phyloP scores from a whole-genome alignment of 2,797 vertebrate species.

The Crenuchus spilurus region DNA sequence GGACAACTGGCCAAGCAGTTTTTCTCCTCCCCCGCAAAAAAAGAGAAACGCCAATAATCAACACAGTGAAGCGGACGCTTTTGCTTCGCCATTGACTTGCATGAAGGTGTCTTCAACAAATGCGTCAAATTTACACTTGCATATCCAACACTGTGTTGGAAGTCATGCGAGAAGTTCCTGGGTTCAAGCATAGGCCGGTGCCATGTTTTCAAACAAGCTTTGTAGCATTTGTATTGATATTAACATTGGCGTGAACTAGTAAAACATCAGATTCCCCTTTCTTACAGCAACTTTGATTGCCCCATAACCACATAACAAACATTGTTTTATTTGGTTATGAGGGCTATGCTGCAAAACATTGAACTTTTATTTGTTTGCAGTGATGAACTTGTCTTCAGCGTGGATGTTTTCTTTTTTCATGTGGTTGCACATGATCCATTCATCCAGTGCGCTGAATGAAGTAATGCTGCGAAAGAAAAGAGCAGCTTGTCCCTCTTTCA shows the following conservation, averaged over 20 bases:
- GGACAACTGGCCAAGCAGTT: slow-evolving; percentile 45
- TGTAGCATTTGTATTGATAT: background rate
- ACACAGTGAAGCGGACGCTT: background rate
- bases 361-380: slow-evolving; percentile 31
- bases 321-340: slow-evolving; percentile 2
- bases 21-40: slow-evolving; percentile 1
- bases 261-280: background rate
- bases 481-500: slow-evolving; percentile 51
- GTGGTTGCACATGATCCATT: slow-evolving; percentile 42
- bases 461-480: slow-evolving; percentile 51
- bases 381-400: slow-evolving; percentile 44
- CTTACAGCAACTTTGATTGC: background rate
- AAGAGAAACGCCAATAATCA: slow-evolving; percentile 2
- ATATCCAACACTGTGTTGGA: background rate
- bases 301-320: background rate
- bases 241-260: background rate
- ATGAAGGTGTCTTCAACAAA: background rate
- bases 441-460: slow-evolving; percentile 48
- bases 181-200: background rate
- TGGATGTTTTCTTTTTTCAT: slow-evolving; percentile 33
- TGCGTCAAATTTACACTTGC: background rate
- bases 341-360: slow-evolving; percentile 20
- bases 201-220: background rate
- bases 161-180: background rate
- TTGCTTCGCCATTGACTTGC: background rate